Evolutionary conservation across 2,888 invertebrate genomes (phyloP).

Genomic region (Chrysolina haemoptera): DNA sequence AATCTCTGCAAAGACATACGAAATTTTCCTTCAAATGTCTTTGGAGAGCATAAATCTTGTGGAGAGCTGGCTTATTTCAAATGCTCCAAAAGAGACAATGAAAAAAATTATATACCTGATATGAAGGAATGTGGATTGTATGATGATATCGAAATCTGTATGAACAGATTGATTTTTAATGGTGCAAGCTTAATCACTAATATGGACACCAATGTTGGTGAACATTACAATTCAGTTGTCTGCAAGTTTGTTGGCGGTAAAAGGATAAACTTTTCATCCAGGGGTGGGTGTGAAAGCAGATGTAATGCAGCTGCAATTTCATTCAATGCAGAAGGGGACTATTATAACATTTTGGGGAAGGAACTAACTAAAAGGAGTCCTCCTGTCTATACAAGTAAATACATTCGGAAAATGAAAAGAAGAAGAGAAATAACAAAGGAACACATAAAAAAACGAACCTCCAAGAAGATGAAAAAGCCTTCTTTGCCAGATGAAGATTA

Average conservation of each 20-base stretch:
- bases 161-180: conserved; percentile 23
- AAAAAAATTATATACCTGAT: conserved; percentile 23
- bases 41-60: conserved; percentile 50
- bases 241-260: conserved; percentile 53
- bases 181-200: conserved; percentile 20
- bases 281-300: conserved; percentile 58
- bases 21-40: conserved; percentile 54
- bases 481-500: conserved; percentile 19
- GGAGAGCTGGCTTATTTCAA: conserved; percentile 31
- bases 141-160: conserved; percentile 15
- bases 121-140: conserved; percentile 23
- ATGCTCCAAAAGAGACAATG: conserved; percentile 16
- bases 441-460: background rate
- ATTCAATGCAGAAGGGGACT: too few species aligned
- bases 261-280: conserved; percentile 57
- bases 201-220: conserved; percentile 29
- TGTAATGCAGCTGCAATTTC: conserved; percentile 55
- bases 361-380: too few species aligned
- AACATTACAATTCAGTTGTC: conserved; percentile 28
- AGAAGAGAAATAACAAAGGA: too few species aligned
- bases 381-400: too few species aligned
- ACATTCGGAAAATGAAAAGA: too few species aligned
- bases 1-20: conserved; percentile 42
- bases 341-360: too few species aligned
- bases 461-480: background rate